These are phyloP conservation scores for Oryzias curvinotus DNA, from an alignment of 2,113 vertebrate species.

Conservation along the genomic window DNA sequence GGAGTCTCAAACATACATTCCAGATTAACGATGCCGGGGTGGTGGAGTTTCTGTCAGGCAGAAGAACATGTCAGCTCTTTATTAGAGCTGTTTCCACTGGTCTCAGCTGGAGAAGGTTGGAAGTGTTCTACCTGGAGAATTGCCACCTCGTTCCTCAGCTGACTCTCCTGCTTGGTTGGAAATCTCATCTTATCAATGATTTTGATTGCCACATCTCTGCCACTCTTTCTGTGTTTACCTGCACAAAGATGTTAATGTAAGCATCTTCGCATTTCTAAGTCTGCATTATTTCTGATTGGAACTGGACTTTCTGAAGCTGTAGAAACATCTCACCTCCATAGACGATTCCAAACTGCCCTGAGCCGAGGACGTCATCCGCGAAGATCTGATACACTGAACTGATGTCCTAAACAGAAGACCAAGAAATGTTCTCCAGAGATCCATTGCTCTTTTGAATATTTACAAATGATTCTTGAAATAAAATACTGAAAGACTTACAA, in stretches of 20 bases:
- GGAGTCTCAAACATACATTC: constrained; percentile 99
- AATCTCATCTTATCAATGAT: constrained; percentile 99
- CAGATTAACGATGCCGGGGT: constrained; percentile 97
- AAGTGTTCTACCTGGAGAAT: constrained; percentile 90
- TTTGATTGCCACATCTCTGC: constrained; percentile 98
- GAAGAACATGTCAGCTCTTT: neutral
- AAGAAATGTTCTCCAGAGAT: constrained; percentile 1
- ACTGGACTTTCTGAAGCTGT: too few relatives aligned
- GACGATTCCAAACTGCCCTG: constrained; percentile 97
- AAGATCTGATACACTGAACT: constrained; percentile 98
- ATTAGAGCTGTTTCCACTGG: neutral
- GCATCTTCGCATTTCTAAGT: too few relatives aligned
- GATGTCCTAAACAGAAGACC: constrained; percentile 84
- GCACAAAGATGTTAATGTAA: neutral
- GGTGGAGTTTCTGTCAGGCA: constrained; percentile 89
- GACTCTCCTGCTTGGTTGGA: constrained; percentile 98
- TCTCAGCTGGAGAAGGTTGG: neutral
- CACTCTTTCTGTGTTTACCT: constrained; percentile 98
- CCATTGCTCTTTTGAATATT: constrained; percentile 8
- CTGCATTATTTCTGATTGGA: too few relatives aligned
- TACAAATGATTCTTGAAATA: constrained; percentile 11
- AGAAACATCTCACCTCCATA: constrained; percentile 88
- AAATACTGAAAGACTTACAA: constrained; percentile 81
- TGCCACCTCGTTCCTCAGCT: constrained; percentile 97
- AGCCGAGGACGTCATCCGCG: constrained; percentile 97